Base-by-base conservation (phyloP, 2,888 invertebrate species). In the Lysandra bellargus region DNA sequence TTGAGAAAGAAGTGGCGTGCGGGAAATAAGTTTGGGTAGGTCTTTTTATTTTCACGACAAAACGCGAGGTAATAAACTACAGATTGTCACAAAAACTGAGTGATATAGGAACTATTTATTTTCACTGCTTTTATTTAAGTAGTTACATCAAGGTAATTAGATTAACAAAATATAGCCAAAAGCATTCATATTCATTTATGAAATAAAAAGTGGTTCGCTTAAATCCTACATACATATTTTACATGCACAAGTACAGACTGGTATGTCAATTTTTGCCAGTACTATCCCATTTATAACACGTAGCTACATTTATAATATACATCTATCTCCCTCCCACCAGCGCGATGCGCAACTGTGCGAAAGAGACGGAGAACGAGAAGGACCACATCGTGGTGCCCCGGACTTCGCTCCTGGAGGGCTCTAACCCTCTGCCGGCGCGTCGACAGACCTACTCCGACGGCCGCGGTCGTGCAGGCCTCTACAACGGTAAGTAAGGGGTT, bases 321-420 rank as follows among this genome's bases (percentile, higher is more conserved):
- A 37, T 73, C 53, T 74, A 30, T 69, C 69, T 40, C 14, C 83
- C 88, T 30, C 33, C 6, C 87, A 95, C 37, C 91, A 97, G 96
- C 86, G 96, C 97, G 44, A 97, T 97, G 97, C 94, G 95, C 23
- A 95, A 95, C 84, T 95, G 89, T 94, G 95, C 90, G 84, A 95
- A 89, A 88, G 93, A 87, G 95, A 96, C 87, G 85, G 96, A 90
- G 95, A 91, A 93, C 83, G 93, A 93, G 81, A 89, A 91, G 75
- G 93, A 93, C 81, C 93, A 93, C 84, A 96, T 97, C 83, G 93
- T 96, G 53, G 93, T 95, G 9, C 97, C 97, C 4, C 96, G 96
- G 86, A 92, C 92, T 79, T 96, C 96, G 12, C 79, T 82, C 17
- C 78, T 83, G 78, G 97, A 97, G 88, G 86, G 87, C 3, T 81